Evolutionary conservation across 2,113 vertebrate species (phyloP).

Genomic region (Upupa epops): DNA sequence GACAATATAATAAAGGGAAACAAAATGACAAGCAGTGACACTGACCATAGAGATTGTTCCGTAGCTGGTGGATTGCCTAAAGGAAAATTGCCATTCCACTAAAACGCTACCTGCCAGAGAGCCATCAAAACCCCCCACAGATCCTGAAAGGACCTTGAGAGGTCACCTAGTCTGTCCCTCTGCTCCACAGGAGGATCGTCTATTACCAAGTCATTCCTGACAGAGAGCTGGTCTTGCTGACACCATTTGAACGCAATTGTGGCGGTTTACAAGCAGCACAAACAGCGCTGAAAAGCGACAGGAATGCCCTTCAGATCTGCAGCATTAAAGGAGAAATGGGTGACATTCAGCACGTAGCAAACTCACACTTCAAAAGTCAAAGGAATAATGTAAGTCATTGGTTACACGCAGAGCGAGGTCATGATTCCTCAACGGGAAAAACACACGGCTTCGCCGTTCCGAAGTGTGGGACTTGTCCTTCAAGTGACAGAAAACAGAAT

Average conservation of each 20-base stretch:
- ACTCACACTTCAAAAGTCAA: neutral
- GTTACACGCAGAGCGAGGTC: neutral
- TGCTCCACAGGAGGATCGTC: neutral
- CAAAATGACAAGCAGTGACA: neutral
- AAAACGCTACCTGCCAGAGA: slow-evolving; percentile 29
- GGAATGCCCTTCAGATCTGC: neutral
- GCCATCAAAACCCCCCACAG: neutral
- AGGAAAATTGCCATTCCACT: neutral
- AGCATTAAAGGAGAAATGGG: neutral
- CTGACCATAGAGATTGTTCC: neutral
- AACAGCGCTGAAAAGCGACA: accelerated
- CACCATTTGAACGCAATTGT: accelerated
- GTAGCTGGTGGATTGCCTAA: neutral
- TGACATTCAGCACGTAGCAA: neutral
- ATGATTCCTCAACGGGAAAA: neutral
- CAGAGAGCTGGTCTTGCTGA: neutral
- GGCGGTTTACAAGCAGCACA: neutral
- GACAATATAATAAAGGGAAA: slow-evolving; percentile 7
- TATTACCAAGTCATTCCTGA: neutral
- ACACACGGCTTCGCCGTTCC: neutral
- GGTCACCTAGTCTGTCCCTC: neutral
- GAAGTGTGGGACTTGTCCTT: neutral
- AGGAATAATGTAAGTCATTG: neutral
- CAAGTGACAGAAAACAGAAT: neutral
- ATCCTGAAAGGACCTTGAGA: neutral